These are phyloP conservation scores for Falco rusticolus DNA, from an alignment of 2,797 vertebrate species.

Conservation along the genomic window DNA sequence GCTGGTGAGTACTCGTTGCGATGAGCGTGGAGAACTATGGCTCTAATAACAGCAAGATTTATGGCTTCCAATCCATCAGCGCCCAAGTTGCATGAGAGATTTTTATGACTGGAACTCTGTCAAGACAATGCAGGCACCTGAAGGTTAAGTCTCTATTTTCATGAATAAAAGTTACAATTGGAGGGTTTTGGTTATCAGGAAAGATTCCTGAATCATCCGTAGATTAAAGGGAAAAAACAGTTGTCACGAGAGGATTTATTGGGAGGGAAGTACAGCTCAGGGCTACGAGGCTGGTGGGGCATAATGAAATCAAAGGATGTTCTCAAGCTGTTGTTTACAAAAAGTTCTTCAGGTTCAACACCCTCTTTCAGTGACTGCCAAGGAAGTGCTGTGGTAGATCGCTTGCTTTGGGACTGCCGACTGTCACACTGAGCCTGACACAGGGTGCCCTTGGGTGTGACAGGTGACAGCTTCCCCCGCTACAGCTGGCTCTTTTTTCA, in stretches of 20 bases:
- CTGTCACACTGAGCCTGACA: not conserved
- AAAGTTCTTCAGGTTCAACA: not conserved
- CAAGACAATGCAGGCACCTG: not conserved
- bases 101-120: constrained; percentile 28
- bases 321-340: not conserved
- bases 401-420: not conserved
- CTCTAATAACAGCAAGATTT: constrained; percentile 43
- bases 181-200: not conserved
- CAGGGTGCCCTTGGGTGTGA: not conserved
- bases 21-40: constrained; percentile 41
- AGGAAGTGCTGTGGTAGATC: not conserved
- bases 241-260: not conserved
- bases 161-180: not conserved
- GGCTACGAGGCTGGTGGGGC: not conserved
- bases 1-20: constrained; percentile 34
- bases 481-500: not conserved
- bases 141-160: constrained; percentile 30
- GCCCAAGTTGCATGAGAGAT: not conserved
- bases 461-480: not conserved
- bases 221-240: not conserved
- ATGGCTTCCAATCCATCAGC: constrained; percentile 28
- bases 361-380: not conserved
- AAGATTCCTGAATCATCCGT: not conserved
- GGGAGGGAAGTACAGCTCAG: not conserved
- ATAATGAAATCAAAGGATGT: not conserved